Evolutionary conservation across 2,888 invertebrate species (phyloP), one percentile per base, ranked within the genome.

Genomic region (Eristalinus sepulchralis): DNA sequence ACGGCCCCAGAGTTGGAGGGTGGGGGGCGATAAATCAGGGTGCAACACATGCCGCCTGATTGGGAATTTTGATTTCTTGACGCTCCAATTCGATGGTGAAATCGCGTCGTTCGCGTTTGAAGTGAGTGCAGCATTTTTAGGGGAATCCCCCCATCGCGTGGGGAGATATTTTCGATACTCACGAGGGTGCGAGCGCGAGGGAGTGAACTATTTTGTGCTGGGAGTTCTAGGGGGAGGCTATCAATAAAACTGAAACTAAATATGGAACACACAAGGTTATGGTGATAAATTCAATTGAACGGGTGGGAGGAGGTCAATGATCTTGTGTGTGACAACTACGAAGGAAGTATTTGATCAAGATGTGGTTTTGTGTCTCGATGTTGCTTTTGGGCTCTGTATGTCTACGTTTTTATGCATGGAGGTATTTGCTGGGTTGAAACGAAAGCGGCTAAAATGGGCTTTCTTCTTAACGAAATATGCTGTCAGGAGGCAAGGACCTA

Each of bases 221-320:
- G 66, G 62, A 59, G 27, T 53, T 34, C 22, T n/a, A 5, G 34
- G 36, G 78, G 83, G 33, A 22, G 71, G 47, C 64, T 82, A 71
- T 79, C 60, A 66, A 75, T 73, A 86, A 70, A 73, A 73, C 70
- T 62, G 60, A 68, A 63, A 78, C 83, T 83, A 78, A 78, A 83
- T 78, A 64, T 68, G 83, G 77, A 83, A 83, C 67, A 60, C 83
- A 83, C 83, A 79, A 86, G 86, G 78, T 83, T 86, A 66, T 64
- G 34, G 77, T 67, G 78, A 86, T 83, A 83, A 78, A 78, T 68
- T 78, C 31, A 33, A 33, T 77, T 13, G 68, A 78, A 81, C 34
- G 68, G 22, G 17, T 60, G 57, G 47, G 34, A 24, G 31, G 60
- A 33, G 86, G 73, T 86, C 86, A 79, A 64, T 75, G 83, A 78